A percentile compares a stretch with the other conserved stretches of the same genome.
phyloP scores from a whole-genome alignment of 2,113 vertebrate genomes.

The Eira barbara region DNA sequence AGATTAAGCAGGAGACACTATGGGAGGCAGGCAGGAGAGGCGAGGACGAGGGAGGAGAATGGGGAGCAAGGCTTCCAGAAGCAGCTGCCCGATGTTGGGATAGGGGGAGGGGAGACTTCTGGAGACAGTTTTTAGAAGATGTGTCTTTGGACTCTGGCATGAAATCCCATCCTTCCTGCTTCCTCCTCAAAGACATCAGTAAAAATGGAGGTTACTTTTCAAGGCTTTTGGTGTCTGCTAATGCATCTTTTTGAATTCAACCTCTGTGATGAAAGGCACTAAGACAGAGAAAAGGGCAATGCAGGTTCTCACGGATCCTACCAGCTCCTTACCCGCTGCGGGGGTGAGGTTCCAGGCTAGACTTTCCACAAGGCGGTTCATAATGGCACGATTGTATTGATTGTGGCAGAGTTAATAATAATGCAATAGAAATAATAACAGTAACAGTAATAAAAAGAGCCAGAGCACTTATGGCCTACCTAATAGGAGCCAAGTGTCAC shows the following conservation, averaged over 20 bases:
- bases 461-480: neutral
- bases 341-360: neutral
- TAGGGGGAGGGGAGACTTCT: fast-evolving
- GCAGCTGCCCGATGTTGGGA: fast-evolving
- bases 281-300: neutral
- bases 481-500: neutral
- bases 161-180: neutral
- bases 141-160: neutral
- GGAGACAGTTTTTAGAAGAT: neutral
- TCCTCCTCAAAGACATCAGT: neutral
- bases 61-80: neutral
- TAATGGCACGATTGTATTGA: neutral
- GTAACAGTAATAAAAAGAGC: neutral
- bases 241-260: neutral
- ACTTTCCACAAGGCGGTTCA: neutral
- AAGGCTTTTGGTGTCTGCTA: neutral
- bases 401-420: neutral
- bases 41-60: neutral
- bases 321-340: neutral
- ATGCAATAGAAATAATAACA: neutral
- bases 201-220: neutral
- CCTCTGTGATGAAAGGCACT: neutral
- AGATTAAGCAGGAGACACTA: neutral
- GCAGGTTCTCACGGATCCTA: fast-evolving
- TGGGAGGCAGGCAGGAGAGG: too few species aligned